Evolutionary conservation across 2,888 invertebrate genomes (phyloP), one percentile per base, ranked within the genome.

Genomic region (Panorpa germanica): DNA sequence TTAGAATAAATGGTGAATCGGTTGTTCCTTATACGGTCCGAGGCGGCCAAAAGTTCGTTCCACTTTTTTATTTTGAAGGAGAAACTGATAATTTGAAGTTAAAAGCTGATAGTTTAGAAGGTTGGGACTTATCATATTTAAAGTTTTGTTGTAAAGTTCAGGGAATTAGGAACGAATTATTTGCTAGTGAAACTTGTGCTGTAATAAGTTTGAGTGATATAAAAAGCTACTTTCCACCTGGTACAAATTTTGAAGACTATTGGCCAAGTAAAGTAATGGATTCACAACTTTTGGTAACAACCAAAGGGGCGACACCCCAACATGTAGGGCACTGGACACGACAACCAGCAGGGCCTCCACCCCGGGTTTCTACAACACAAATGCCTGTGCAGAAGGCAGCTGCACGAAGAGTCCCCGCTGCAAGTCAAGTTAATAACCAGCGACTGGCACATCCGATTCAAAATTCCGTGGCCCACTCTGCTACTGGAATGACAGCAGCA

Each of bases 91-190:
- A 82, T 57, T 60, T 88, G 18, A 82, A 82, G 49, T 65, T 76
- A 37, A 81, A 85, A 48, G 81, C 86, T 3, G 80, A 83, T 45
- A 75, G 81, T 50, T 55, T 88, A 20, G 80, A 81, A 46, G 85
- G 85, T 35, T 90, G 88, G 90, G 86, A 88, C 55, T 57, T 88
- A 40, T 82, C 86, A 0, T 90, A 90, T 53, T 60, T 90, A 38
- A 88, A 88, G 55, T 86, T 90, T 53, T 88, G 88, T 56, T 88
- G 88, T 55, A 88, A 86, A 57, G 86, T 90, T 39, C 86, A 86
- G 55, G 86, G 86, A 29, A 86, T 88, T 41, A 62, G 86, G 39
- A 86, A 85, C 47, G 86, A 88, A 58, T 55, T 88, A 35, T 86
- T 88, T 55, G 81, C 83, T 12, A 82, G 81, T 60, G 85, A 86